A percentile compares a stretch with the other conserved stretches of the same genome.
These are phyloP conservation scores for Gouania willdenowi DNA, from an alignment of 2,797 vertebrate species.

Conservation along the genomic window DNA sequence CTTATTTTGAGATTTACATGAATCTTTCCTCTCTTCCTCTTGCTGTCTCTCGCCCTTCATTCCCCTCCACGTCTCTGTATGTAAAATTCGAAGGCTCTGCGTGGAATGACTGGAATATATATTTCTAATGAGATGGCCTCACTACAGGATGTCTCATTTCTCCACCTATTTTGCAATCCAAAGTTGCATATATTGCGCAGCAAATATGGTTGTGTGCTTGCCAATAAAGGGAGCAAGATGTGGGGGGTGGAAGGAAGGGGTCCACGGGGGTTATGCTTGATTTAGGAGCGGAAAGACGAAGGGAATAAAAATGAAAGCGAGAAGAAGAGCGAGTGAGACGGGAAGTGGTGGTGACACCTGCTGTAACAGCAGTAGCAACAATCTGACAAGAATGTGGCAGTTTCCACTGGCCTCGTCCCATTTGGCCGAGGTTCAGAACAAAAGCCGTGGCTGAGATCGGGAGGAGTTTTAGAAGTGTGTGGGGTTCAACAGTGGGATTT, in stretches of 20 bases:
- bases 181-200: conserved; percentile 53
- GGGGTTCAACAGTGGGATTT: conserved; percentile 51
- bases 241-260: background rate
- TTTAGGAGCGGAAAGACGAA: conserved; percentile 45
- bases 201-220: conserved; percentile 21
- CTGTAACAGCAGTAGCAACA: conserved; percentile 12
- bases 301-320: conserved; percentile 49
- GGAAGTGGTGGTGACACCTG: conserved; percentile 11
- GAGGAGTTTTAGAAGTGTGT: conserved; percentile 49
- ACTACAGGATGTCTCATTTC: conserved; percentile 51
- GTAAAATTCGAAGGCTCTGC: conserved; percentile 51
- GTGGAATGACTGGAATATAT: conserved; percentile 53
- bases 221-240: background rate
- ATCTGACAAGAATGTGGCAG: conserved; percentile 16
- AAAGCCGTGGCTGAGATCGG: conserved; percentile 29
- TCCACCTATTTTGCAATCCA: conserved; percentile 66
- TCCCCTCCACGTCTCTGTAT: conserved; percentile 31
- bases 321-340: conserved; percentile 34
- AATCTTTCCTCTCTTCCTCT: conserved; percentile 68
- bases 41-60: conserved; percentile 28
- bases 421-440: conserved; percentile 57
- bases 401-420: conserved; percentile 31
- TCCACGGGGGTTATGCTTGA: conserved; percentile 15
- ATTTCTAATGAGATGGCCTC: conserved; percentile 65
- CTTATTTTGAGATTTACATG: conserved; percentile 83